These are phyloP conservation scores for Cephalopholis sonnerati DNA, from an alignment of 2,113 vertebrate species.

Conservation along the genomic window DNA sequence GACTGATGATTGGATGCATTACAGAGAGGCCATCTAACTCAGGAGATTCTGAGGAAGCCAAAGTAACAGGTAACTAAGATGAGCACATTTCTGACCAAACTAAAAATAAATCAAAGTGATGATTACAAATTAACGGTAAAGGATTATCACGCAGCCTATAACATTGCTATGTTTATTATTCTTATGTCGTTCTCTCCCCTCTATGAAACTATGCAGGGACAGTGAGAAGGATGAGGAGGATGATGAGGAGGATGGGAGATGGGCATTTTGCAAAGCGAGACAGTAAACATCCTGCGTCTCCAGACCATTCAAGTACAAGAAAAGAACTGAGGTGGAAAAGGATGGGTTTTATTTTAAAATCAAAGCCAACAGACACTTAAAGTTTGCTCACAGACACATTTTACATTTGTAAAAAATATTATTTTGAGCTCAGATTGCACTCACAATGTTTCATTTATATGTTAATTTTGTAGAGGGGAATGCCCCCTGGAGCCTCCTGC, in stretches of 20 bases:
- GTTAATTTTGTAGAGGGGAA: too few relatives aligned
- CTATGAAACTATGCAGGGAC: not conserved
- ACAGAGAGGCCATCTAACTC: not conserved
- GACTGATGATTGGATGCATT: not conserved
- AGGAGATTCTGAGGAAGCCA: not conserved
- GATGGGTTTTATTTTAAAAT: not conserved
- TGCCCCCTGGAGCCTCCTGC: too few relatives aligned
- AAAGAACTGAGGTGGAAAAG: not conserved
- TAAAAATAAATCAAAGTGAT: not conserved
- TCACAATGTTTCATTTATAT: too few relatives aligned
- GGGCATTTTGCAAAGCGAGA: not conserved
- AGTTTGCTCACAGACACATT: not conserved
- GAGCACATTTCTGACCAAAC: not conserved
- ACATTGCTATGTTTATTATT: not conserved
- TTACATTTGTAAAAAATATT: not conserved
- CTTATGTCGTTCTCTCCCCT: not conserved
- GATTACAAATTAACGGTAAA: not conserved
- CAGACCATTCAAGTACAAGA: not conserved
- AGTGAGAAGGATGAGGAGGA: not conserved
- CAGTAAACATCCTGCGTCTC: not conserved
- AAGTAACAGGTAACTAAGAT: too few relatives aligned
- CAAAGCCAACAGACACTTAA: not conserved
- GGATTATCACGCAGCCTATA: not conserved
- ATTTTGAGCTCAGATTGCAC: too few relatives aligned
- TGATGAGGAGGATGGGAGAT: not conserved